Evolutionary conservation across 2,113 vertebrate species (phyloP), one percentile per base, ranked within the genome.

Genomic region (Lucifuga dentata): DNA sequence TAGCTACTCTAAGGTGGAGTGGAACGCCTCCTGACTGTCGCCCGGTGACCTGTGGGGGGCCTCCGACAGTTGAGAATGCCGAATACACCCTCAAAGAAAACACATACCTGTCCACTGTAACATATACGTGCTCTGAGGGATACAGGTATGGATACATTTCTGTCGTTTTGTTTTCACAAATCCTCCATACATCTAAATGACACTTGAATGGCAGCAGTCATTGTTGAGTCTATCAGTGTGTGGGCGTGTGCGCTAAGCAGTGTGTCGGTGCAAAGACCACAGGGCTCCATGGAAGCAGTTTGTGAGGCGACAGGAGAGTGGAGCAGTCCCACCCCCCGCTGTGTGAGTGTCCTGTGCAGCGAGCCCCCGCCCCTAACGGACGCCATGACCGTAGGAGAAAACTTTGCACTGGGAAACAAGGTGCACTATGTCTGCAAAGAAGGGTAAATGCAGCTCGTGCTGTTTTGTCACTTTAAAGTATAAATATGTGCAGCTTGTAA

Each of bases 371-470:
- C 84, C 36, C 91, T 98, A 78, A 94, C 78, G 79, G 95, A 98
- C 2, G 96, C 96, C 0, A 50, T 90, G 60, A 77, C 88, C 36
- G 81, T 33, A 0, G 96, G 97, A 39, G 89, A 84, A 58, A 95
- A 94, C 88, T 97, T 94, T 45, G 96, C 95, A 39, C 93, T 95
- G 78, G 95, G 95, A 63, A 94, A 82, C 90, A 92, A 59, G 0
- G 92, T 97, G 84, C 92, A 94, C 85, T 98, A 97, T 66, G 89
- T 65, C 13, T 99, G 98, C 91, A 98, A 95, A 89, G 94, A 99
- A 93, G 98, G 98, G 98, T 99, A 94, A 90, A 91, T 92, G 40
- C 38, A 45, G 45, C 71, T 39, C 41, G 9, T 15, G 1, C n/a
- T 13, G 13, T 13, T 50, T 46, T 39, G 3, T 49, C 5, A 11